Conservation (phyloP, 35 echinoderm and acorn worm species). For the Nesometra sesokonis region DNA sequence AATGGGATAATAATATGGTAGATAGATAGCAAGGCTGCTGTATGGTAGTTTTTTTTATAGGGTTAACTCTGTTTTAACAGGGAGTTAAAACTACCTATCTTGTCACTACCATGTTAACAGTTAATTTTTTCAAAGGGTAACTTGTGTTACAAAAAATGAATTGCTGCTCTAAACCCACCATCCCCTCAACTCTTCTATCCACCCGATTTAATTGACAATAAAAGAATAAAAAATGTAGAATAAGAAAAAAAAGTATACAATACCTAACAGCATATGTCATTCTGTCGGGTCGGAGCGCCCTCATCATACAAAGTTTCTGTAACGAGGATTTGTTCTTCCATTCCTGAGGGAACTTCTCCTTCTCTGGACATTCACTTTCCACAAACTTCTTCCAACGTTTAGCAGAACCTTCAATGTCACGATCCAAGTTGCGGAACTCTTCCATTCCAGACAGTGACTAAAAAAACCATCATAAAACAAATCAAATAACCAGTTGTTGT, state of each 20-base stretch:
- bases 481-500: background rate
- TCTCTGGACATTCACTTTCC: conserved; percentile 98
- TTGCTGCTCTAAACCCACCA: too few relatives aligned
- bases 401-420: conserved; percentile 96
- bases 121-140: too few relatives aligned
- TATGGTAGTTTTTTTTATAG: too few relatives aligned
- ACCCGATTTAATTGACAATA: too few relatives aligned
- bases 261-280: conserved; percentile 99
- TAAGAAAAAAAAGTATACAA: background rate
- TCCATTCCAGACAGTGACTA: conserved; percentile 90
- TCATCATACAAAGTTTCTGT: conserved; percentile 99
- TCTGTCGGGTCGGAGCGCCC: conserved; percentile 82
- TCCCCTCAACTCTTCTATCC: too few relatives aligned
- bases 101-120: too few relatives aligned
- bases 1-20: too few relatives aligned
- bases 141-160: too few relatives aligned
- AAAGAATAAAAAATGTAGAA: too few relatives aligned
- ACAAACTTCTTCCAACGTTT: conserved; percentile 99
- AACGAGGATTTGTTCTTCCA: conserved; percentile 95
- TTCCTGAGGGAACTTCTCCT: conserved; percentile 98
- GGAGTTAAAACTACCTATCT: too few relatives aligned
- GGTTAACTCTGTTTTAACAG: too few relatives aligned
- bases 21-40: too few relatives aligned
- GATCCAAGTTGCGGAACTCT: conserved; percentile 95
- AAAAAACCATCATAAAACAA: background rate